Conservation (phyloP, 2,113 vertebrate genomes). For the Apaloderma vittatum region DNA sequence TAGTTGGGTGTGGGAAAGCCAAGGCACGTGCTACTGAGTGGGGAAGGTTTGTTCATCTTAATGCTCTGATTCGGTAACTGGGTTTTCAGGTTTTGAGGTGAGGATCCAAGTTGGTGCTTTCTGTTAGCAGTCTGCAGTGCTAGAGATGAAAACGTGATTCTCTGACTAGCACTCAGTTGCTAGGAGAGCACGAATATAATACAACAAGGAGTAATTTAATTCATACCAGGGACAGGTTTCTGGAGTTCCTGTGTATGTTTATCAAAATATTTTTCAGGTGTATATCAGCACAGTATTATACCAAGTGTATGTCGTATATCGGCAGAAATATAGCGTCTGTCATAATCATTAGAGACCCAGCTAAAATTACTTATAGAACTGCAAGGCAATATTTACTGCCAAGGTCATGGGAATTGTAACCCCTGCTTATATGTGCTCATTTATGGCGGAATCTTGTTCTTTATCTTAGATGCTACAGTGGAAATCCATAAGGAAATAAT, state of each 20-base stretch:
- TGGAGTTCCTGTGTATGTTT: background rate
- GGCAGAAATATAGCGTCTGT: background rate
- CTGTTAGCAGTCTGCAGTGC: background rate
- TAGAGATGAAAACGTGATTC: background rate
- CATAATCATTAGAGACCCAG: background rate
- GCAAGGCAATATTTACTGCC: background rate
- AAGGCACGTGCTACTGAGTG: background rate
- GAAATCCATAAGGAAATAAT: background rate
- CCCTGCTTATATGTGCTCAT: background rate
- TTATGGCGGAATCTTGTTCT: background rate
- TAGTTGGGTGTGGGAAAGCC: background rate
- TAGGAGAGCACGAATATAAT: background rate
- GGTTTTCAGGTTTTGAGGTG: background rate
- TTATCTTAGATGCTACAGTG: background rate
- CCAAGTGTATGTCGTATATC: background rate
- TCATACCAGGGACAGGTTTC: background rate
- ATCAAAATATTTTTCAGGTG: background rate
- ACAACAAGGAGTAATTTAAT: background rate
- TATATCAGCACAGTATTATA: background rate
- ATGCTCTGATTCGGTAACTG: background rate
- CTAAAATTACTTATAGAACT: background rate
- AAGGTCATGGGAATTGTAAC: background rate
- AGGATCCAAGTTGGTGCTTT: background rate
- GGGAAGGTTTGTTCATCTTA: background rate
- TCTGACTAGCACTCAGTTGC: background rate